phyloP scores from a whole-genome alignment of 2,888 invertebrate species.

The Ametastegia equiseti region DNA sequence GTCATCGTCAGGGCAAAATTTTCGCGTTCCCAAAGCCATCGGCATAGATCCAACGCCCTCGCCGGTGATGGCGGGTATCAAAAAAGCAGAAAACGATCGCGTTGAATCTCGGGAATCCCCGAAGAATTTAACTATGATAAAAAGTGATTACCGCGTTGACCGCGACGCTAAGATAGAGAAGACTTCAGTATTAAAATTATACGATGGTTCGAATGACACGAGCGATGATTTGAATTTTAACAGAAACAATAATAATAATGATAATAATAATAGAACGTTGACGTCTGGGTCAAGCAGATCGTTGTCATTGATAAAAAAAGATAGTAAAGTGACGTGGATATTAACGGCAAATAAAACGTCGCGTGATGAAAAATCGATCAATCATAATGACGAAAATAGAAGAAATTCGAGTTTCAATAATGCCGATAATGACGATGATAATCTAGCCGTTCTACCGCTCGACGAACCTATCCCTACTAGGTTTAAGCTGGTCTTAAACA shows the following conservation, averaged over 20 bases:
- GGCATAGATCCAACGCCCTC: background rate
- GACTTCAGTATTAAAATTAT: conserved; percentile 24
- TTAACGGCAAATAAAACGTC: conserved; percentile 59
- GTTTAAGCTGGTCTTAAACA: conserved; percentile 64
- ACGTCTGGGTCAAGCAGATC: background rate
- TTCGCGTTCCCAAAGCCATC: background rate
- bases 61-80: background rate
- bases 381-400: conserved; percentile 54
- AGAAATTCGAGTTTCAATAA: conserved; percentile 56
- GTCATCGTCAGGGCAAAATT: background rate
- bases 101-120: background rate
- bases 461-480: conserved; percentile 55
- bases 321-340: conserved; percentile 67
- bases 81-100: background rate
- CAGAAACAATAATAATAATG: background rate
- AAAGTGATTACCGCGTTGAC: background rate
- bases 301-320: conserved; percentile 57
- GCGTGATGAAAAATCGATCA: conserved; percentile 48
- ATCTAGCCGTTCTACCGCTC: conserved; percentile 65
- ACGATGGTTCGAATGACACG: background rate
- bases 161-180: conserved; percentile 1
- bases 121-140: background rate
- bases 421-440: conserved; percentile 47
- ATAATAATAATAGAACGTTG: background rate
- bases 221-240: background rate